Conservation (phyloP, 2,113 vertebrate species). For the Malurus alboscapulatus region DNA sequence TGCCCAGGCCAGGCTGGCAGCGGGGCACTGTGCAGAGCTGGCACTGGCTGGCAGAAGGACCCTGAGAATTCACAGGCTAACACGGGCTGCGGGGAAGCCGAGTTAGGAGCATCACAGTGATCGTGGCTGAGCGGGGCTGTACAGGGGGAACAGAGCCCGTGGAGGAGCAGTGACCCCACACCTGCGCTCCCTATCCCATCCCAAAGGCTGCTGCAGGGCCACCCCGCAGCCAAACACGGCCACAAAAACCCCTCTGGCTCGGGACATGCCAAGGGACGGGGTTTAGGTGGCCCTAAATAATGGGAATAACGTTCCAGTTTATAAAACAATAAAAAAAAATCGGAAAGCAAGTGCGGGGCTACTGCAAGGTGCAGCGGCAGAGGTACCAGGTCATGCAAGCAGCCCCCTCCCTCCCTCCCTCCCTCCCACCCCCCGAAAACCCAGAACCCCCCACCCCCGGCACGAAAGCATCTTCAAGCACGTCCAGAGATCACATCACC, state of each 20-base stretch:
- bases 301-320: not conserved
- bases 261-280: not conserved
- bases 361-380: slow-evolving; percentile 25
- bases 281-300: not conserved
- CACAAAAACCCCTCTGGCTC: rapidly evolving
- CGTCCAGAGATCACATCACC: slow-evolving; percentile 51
- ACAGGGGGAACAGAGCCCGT: not conserved
- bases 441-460: not conserved
- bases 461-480: slow-evolving; percentile 53
- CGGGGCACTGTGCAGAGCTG: slow-evolving; percentile 32
- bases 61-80: slow-evolving; percentile 60
- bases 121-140: slow-evolving; percentile 27
- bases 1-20: not conserved
- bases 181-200: slow-evolving; percentile 18
- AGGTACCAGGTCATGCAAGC: slow-evolving; percentile 44
- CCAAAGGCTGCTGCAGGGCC: not conserved
- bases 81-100: slow-evolving; percentile 43
- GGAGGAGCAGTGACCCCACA: not conserved
- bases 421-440: not conserved
- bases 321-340: not conserved
- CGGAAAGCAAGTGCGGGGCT: slow-evolving; percentile 19
- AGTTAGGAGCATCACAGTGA: slow-evolving; percentile 64
- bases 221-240: not conserved
- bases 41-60: slow-evolving; percentile 61
- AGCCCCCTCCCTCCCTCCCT: too few species aligned